Percentiles rank a stretch among this genome's conserved stretches.
Conservation (phyloP, 1,140 invertebrate genomes). For the Xylocopa sonorina region DNA sequence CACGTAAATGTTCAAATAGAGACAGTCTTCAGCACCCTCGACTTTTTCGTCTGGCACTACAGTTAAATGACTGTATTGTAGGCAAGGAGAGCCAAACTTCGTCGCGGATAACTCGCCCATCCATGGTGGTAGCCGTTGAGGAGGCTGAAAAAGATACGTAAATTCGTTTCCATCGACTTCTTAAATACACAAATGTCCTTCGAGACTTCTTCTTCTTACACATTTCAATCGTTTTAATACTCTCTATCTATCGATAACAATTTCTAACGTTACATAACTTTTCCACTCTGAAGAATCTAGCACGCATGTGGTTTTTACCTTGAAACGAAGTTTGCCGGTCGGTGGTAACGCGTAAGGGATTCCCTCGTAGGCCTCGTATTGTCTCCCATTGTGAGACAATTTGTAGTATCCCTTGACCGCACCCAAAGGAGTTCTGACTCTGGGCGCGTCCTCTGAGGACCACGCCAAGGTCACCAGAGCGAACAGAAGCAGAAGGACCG, state of each 20-base stretch:
- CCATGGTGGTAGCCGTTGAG: constrained; percentile 76
- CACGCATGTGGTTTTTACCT: constrained; percentile 72
- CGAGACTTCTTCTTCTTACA: too few species aligned
- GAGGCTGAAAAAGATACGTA: constrained; percentile 63
- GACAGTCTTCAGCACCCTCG: constrained; percentile 82
- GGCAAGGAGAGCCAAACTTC: constrained; percentile 73
- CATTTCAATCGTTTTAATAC: too few species aligned
- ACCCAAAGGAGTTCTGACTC: constrained; percentile 71
- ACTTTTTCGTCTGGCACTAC: constrained; percentile 48
- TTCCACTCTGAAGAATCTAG: background rate
- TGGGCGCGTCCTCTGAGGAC: constrained; percentile 50
- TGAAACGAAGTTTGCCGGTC: constrained; percentile 83
- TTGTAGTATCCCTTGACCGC: constrained; percentile 74
- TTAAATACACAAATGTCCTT: too few species aligned
- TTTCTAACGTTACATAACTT: background rate
- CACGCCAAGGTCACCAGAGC: background rate
- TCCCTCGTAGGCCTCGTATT: constrained; percentile 83
- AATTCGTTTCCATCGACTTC: too few species aligned
- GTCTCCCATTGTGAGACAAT: constrained; percentile 72
- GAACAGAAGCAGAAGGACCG: background rate
- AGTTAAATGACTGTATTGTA: constrained; percentile 71
- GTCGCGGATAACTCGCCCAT: constrained; percentile 77
- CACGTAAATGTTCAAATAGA: constrained; percentile 84
- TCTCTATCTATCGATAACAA: too few species aligned
- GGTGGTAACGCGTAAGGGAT: constrained; percentile 86